Conservation (phyloP, 1,140 invertebrate genomes). For the Aphis gossypii region DNA sequence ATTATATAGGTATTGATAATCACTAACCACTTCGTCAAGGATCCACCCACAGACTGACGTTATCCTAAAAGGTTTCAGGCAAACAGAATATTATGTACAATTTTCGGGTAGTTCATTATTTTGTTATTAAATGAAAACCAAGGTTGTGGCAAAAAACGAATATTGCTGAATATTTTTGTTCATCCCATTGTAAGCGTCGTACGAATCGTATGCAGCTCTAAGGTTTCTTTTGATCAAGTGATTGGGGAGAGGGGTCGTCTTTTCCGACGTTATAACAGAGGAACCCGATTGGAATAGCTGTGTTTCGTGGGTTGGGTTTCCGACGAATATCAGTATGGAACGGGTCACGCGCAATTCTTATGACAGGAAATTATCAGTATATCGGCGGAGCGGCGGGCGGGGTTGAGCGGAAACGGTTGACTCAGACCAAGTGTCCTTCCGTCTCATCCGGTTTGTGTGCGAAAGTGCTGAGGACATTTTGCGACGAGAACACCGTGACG, state of each 20-base stretch:
- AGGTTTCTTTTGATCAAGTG: neutral
- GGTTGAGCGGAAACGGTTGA: neutral
- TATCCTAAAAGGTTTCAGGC: neutral
- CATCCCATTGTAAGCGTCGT: neutral
- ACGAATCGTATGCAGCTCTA: neutral
- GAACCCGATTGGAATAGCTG: neutral
- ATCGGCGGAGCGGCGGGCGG: neutral
- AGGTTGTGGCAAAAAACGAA: neutral
- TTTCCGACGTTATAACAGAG: neutral
- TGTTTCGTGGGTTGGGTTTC: neutral
- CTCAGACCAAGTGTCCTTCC: slow-evolving; percentile 42
- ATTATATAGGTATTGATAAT: neutral
- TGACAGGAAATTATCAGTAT: neutral
- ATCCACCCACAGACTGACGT: neutral
- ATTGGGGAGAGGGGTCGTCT: neutral
- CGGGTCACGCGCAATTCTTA: neutral
- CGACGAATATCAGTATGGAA: neutral
- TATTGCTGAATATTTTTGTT: neutral
- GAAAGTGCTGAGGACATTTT: slow-evolving; percentile 42
- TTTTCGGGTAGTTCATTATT: neutral
- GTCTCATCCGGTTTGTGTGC: slow-evolving; percentile 40
- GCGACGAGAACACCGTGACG: slow-evolving; percentile 45
- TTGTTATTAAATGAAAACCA: neutral
- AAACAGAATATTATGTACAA: neutral
- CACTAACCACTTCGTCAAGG: neutral